Evolutionary conservation across 2,797 vertebrate species (phyloP), one percentile per base, ranked within the genome.

Genomic region (Tinamus major): DNA sequence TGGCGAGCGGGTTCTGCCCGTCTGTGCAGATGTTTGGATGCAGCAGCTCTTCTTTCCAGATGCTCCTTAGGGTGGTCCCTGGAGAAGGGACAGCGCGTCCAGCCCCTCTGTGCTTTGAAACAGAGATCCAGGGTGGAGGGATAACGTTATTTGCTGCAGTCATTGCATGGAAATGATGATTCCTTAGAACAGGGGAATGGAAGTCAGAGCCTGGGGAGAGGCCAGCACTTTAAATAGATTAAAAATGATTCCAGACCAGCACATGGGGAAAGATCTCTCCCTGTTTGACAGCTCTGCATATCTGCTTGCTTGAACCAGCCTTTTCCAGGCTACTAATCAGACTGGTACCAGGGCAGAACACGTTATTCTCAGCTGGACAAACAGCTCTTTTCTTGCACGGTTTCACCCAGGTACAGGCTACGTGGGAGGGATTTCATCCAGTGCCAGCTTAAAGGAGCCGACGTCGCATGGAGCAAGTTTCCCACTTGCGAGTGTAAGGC

Each of bases 401-500:
- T 89, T 42, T 76, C 44, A 13, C 35, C 42, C 27, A 96, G 96
- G 79, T 96, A 96, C 85, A 93, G 21, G 63, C 10, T 96, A 39
- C 9, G 62, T 0, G 96, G 95, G 56, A 70, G 33, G 4, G 1
- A 16, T 14, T 91, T 94, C 91, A 95, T 96, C 89, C 4, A 8
- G 11, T 96, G 96, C 46, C 75, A 56, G 67, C 76, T 96, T 39
- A 84, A 74, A 44, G 92, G 89, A 33, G 59, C 49, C 0, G 6
- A 70, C 0, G 92, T 95, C 2, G 85, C 41, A 18, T 96, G 95
- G 96, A 96, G 89, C 19, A 0, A 91, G 58, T 23, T 85, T n/a
- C 95, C 95, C 16, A 91, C 63, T 2, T 96, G 96, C 11, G 51
- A 95, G 88, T 2, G 96, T 96, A 77, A 95, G 95, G 33, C 27